Percentiles rank a stretch among this genome's conserved stretches.
phyloP scores from a whole-genome alignment of 2,797 vertebrate species.

The Podarcis lilfordi region DNA sequence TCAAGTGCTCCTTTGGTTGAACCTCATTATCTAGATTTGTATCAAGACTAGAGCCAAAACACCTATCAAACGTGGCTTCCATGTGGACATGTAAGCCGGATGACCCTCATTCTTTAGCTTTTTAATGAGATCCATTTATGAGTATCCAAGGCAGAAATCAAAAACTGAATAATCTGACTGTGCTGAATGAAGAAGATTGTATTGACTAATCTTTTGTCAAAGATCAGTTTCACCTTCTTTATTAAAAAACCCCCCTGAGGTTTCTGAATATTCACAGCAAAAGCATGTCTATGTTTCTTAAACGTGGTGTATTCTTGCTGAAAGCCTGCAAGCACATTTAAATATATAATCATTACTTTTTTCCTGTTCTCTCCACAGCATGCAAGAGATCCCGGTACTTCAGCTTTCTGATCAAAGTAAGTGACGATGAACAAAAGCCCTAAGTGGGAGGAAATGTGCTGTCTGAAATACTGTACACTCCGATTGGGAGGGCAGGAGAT shows the following conservation, averaged over 20 bases:
- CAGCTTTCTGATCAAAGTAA: constrained; percentile 49
- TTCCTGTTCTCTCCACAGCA: constrained; percentile 45
- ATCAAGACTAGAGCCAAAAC: background rate
- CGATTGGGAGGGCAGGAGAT: background rate
- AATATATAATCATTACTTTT: constrained; percentile 40
- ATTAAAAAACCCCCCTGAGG: too few relatives aligned
- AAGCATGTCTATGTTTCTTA: constrained; percentile 8
- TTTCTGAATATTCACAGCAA: constrained; percentile 43
- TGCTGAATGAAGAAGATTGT: constrained; percentile 58
- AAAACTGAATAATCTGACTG: constrained; percentile 61
- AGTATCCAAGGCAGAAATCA: constrained; percentile 54
- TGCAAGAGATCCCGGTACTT: constrained; percentile 25
- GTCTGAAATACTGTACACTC: background rate
- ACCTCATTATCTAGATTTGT: background rate
- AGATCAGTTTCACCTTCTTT: constrained; percentile 3
- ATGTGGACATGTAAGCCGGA: background rate
- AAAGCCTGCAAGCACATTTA: constrained; percentile 48
- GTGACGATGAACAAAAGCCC: constrained; percentile 15
- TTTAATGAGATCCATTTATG: constrained; percentile 54
- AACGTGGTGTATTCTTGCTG: constrained; percentile 39
- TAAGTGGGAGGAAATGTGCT: background rate
- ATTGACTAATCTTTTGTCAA: constrained; percentile 63
- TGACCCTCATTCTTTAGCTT: background rate
- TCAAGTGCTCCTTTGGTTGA: background rate
- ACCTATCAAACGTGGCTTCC: background rate